phyloP scores from a whole-genome alignment of 2,888 invertebrate genomes.

The Spicauda simplicius region DNA sequence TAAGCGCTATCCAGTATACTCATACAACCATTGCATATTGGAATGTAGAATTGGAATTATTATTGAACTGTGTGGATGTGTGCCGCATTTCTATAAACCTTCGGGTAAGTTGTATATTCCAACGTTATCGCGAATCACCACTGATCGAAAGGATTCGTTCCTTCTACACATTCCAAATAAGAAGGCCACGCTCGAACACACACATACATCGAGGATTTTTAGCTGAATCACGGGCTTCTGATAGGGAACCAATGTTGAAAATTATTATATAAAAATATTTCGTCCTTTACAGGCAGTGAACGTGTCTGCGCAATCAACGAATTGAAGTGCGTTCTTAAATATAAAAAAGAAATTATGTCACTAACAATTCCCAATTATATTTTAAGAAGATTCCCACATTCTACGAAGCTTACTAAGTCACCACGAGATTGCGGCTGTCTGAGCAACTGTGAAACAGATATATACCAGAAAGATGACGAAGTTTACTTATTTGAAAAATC shows the following conservation, averaged over 20 bases:
- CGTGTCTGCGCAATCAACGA: constrained; percentile 65
- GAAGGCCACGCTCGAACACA: no score
- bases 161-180: no score
- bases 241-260: no score
- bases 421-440: constrained; percentile 68
- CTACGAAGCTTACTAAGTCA: constrained; percentile 55
- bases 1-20: constrained; percentile 86
- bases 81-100: constrained; percentile 90
- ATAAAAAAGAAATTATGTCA: constrained; percentile 63
- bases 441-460: constrained; percentile 66
- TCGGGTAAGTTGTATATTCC: constrained; percentile 73
- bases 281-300: constrained; percentile 58
- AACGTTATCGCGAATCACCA: not conserved
- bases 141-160: no score
- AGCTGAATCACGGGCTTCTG: no score
- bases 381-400: constrained; percentile 46
- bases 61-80: constrained; percentile 86
- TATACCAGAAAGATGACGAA: constrained; percentile 65
- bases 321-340: constrained; percentile 62
- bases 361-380: constrained; percentile 58
- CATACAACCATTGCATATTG: constrained; percentile 87
- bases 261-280: not conserved
- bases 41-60: constrained; percentile 89
- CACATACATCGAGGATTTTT: no score
- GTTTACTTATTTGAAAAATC: constrained; percentile 50